phyloP scores from a whole-genome alignment of 92 coral and sea anemone genomes.

The Bergia sp. region DNA sequence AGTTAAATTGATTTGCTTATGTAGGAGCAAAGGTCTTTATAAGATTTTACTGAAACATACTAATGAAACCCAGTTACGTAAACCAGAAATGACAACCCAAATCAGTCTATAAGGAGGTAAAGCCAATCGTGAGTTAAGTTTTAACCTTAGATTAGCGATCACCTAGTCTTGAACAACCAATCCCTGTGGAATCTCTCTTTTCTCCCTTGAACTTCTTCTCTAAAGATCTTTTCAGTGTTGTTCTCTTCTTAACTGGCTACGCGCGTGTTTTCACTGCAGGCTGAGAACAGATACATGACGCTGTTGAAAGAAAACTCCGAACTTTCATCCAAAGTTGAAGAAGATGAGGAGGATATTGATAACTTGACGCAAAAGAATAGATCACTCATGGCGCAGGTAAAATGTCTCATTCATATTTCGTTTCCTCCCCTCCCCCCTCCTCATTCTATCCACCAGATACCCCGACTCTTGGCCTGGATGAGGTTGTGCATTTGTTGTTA shows the following conservation, averaged over 20 bases:
- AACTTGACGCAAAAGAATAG: slow-evolving; percentile 81
- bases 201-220: background rate
- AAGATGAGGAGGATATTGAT: slow-evolving; percentile 95
- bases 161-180: too few species aligned
- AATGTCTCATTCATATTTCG: background rate
- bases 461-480: background rate
- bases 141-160: too few species aligned
- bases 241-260: background rate
- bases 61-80: too few species aligned
- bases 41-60: too few species aligned
- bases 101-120: too few species aligned
- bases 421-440: too few species aligned
- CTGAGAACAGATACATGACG: slow-evolving; percentile 80
- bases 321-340: slow-evolving; percentile 87
- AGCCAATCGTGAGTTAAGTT: too few species aligned
- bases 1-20: too few species aligned
- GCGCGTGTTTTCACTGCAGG: slow-evolving; percentile 50
- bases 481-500: background rate
- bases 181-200: too few species aligned
- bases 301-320: slow-evolving; percentile 84
- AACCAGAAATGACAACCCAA: too few species aligned
- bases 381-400: slow-evolving; percentile 82
- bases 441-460: too few species aligned
- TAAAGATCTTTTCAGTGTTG: background rate
- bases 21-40: too few species aligned